These are phyloP conservation scores for Matsumyia berberina DNA, from an alignment of 2,888 invertebrate species.

Conservation along the genomic window DNA sequence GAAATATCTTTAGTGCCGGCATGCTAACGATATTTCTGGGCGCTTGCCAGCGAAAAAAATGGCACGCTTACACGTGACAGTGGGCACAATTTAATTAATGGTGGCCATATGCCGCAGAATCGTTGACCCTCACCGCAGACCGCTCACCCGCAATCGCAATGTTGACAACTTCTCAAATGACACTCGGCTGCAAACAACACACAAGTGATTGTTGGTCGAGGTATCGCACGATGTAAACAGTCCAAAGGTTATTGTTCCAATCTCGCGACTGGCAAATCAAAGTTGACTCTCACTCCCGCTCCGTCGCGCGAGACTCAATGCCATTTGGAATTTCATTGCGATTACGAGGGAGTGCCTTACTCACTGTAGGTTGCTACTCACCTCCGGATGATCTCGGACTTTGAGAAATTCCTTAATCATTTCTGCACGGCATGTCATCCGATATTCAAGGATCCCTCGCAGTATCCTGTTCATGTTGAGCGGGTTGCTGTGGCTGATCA, in stretches of 20 bases:
- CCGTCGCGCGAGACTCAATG: constrained; percentile 24
- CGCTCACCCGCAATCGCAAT: background rate
- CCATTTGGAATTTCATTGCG: constrained; percentile 27
- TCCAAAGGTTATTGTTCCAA: constrained; percentile 55
- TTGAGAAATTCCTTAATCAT: constrained; percentile 97
- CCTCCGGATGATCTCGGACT: constrained; percentile 93
- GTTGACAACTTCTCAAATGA: constrained; percentile 27
- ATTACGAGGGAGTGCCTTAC: constrained; percentile 8
- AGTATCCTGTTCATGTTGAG: constrained; percentile 93
- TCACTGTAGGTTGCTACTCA: constrained; percentile 75
- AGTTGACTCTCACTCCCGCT: constrained; percentile 6
- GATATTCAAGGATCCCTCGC: constrained; percentile 95
- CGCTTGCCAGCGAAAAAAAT: constrained; percentile 43
- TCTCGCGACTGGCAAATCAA: constrained; percentile 31
- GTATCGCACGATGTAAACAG: constrained; percentile 68
- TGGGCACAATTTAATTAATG: constrained; percentile 7
- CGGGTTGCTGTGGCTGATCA: constrained; percentile 19
- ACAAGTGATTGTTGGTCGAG: constrained; percentile 12
- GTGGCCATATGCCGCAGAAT: constrained; percentile 8
- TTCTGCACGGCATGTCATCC: constrained; percentile 90
- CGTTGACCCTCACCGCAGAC: background rate
- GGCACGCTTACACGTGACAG: background rate
- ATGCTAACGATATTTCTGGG: constrained; percentile 25
- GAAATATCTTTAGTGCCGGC: background rate
- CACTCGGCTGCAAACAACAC: background rate